These are phyloP conservation scores for Sesia apiformis DNA, from an alignment of 2,888 invertebrate genomes.

Conservation along the genomic window DNA sequence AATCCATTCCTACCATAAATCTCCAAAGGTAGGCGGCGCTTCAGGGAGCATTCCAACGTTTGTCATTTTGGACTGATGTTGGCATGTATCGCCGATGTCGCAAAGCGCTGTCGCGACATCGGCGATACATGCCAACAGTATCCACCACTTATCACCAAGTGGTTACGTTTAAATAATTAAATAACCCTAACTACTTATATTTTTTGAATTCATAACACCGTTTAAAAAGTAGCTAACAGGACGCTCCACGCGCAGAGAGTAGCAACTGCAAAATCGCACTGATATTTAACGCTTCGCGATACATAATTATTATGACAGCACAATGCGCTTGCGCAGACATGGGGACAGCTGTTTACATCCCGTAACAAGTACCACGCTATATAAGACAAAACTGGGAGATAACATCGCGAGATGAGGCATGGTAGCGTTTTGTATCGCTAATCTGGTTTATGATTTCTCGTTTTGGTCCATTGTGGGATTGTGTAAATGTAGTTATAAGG, in stretches of 20 bases:
- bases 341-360: slow-evolving; percentile 38
- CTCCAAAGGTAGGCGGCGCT: too few species aligned
- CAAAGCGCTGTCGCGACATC: too few species aligned
- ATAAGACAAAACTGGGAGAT: slow-evolving; percentile 28
- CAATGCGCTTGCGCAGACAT: slow-evolving; percentile 35
- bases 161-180: too few species aligned
- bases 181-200: too few species aligned
- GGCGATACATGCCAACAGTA: too few species aligned
- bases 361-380: slow-evolving; percentile 21
- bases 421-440: slow-evolving; percentile 32
- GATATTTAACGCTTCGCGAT: slow-evolving; percentile 52
- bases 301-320: slow-evolving; percentile 67
- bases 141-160: too few species aligned
- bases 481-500: background rate
- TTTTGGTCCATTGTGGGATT: background rate
- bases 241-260: slow-evolving; percentile 20
- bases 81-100: too few species aligned
- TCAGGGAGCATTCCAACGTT: too few species aligned
- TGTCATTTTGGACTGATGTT: too few species aligned
- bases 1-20: too few species aligned
- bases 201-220: too few species aligned
- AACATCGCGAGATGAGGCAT: slow-evolving; percentile 26
- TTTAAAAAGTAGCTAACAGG: background rate
- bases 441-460: slow-evolving; percentile 36
- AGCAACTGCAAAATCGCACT: slow-evolving; percentile 34